Evolutionary conservation across 2,888 invertebrate genomes (phyloP), one percentile per base, ranked within the genome.

Genomic region (Agriotes lineatus): DNA sequence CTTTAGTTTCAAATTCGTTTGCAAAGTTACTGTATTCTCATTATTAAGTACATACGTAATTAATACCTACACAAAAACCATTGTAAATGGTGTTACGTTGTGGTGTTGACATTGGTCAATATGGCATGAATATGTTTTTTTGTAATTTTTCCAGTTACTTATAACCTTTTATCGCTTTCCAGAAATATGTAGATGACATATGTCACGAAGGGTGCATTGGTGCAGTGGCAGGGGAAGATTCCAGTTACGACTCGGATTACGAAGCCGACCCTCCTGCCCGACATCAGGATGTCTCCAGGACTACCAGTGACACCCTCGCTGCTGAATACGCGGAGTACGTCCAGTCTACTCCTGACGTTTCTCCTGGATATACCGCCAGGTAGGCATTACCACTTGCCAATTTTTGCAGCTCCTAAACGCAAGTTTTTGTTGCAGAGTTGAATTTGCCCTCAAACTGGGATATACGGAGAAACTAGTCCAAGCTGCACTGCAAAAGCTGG

Each of bases 401-500:
- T n/a, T n/a, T n/a, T n/a, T n/a, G n/a, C n/a, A n/a, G n/a, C n/a
- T n/a, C n/a, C n/a, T n/a, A n/a, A n/a, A n/a, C n/a, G n/a, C n/a
- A n/a, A n/a, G n/a, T n/a, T n/a, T n/a, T n/a, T n/a, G 18, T 72
- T 75, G 7, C 69, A 81, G 93, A 79, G 91, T 96, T 71, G 96
- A 97, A 84, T 97, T 96, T 82, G 96, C 95, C 0, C 87, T 96
- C 61, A 96, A 96, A 84, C 86, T 97, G 73, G 97, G 97, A 42
- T 98, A 97, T 84, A 93, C 95, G 0, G 96, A 97, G 81, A 88
- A 90, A 45, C 88, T 95, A 71, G 93, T 97, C 4, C 91, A 93
- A 75, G 90, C 91, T 0, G 97, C 95, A 0, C 83, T 97, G 42
- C 90, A 91, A 74, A 93, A 94, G 76, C 85, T 97, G n/a, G 96